Conservation (phyloP, 2,113 vertebrate species). For the Synchiropus splendidus region DNA sequence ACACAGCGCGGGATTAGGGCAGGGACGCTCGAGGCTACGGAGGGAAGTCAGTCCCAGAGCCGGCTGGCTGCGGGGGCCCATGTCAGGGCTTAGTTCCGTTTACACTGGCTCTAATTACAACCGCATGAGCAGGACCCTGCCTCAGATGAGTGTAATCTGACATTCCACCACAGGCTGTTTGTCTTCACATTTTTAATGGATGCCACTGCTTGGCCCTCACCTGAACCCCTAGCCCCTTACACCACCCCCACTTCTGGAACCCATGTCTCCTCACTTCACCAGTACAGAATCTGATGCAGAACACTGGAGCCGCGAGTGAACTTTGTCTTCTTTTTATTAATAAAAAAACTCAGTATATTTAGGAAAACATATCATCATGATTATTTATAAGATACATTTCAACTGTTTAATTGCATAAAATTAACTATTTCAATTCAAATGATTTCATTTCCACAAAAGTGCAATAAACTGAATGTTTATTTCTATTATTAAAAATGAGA, state of each 20-base stretch:
- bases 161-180: constrained; percentile 51
- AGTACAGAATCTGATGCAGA: not conserved
- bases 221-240: constrained; percentile 23
- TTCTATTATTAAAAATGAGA: too few species aligned
- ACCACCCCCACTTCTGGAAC: constrained; percentile 3
- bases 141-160: constrained; percentile 50
- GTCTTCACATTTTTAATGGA: constrained; percentile 50
- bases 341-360: too few species aligned
- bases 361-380: too few species aligned
- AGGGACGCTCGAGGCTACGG: constrained; percentile 28
- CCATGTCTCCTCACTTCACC: not conserved
- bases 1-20: constrained; percentile 8
- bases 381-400: too few species aligned
- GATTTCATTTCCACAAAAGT: too few species aligned
- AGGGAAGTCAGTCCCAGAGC: constrained; percentile 38
- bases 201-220: constrained; percentile 33
- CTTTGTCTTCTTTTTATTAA: too few species aligned
- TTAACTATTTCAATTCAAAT: too few species aligned
- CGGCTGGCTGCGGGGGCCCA: constrained; percentile 50
- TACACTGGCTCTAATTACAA: constrained; percentile 65
- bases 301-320: too few species aligned
- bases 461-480: too few species aligned
- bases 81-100: constrained; percentile 60
- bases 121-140: constrained; percentile 55
- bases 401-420: too few species aligned